These are phyloP conservation scores for Lophochroa leadbeateri DNA, from an alignment of 2,113 vertebrate genomes.

Conservation along the genomic window DNA sequence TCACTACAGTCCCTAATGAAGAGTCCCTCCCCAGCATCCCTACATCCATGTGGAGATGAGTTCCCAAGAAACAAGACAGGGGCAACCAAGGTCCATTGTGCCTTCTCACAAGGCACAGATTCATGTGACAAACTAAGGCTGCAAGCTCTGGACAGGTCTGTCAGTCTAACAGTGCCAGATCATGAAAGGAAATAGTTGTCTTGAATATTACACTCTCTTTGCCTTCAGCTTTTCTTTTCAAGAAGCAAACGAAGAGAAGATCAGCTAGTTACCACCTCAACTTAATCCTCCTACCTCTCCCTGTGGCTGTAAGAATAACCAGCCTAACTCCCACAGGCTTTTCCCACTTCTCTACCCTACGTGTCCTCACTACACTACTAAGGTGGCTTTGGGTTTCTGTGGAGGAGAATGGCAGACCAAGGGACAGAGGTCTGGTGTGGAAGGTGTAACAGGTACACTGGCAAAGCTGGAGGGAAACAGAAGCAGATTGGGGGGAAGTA, in stretches of 20 bases:
- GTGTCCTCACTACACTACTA: not conserved
- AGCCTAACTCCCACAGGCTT: not conserved
- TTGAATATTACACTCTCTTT: not conserved
- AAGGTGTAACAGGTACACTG: not conserved
- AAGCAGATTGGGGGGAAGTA: not conserved
- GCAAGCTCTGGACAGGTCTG: not conserved
- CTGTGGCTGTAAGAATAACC: not conserved
- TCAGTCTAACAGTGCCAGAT: not conserved
- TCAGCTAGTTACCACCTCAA: not conserved
- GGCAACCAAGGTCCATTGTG: accelerated
- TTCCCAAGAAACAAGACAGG: too few species aligned
- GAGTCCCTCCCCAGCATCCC: too few species aligned
- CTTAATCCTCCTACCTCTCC: not conserved
- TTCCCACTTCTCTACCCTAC: not conserved
- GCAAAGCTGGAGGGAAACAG: not conserved
- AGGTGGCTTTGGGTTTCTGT: not conserved
- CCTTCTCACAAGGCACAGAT: not conserved
- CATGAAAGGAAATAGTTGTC: not conserved
- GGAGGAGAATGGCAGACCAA: not conserved
- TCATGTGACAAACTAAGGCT: not conserved
- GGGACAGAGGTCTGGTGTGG: not conserved
- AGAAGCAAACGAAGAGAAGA: not conserved
- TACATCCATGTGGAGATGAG: too few species aligned
- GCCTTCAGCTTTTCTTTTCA: not conserved
- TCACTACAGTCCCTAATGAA: too few species aligned